Evolutionary conservation across 2,797 vertebrate genomes (phyloP), one percentile per base, ranked within the genome.

Genomic region (Lagodon rhomboides): DNA sequence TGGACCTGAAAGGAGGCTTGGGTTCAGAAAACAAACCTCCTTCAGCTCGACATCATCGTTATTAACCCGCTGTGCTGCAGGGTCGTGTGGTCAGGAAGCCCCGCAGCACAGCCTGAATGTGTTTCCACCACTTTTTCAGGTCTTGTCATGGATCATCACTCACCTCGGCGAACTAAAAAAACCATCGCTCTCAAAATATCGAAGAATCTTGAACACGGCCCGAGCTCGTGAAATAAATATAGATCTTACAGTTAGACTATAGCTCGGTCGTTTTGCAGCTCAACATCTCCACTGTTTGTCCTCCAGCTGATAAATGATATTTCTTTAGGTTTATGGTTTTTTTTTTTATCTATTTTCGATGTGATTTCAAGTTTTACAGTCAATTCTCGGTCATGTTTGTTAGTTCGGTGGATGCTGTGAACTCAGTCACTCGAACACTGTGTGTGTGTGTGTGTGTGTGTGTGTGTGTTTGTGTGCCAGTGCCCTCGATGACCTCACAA

Each of bases 21-120:
- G n/a, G 53, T 18, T 23, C 46, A 73, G 27, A 60, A 11, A 65
- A 44, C 51, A 60, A 41, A 53, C 13, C 13, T n/a, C 13, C 9
- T 30, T 20, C n/a, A 55, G 41, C 4, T 9, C 1, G 22, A 16
- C 23, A 20, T 27, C 30, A 54, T 74, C 16, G 59, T 22, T 51
- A 68, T 73, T 23, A 68, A 59, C 41, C 47, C n/a, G 60, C 65
- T 58, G 51, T 63, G 64, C 47, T 62, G 23, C 50, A 58, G 44
- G 58, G 10, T 50, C 49, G 55, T 61, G 15, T 50, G 54, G 54
- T 25, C 34, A 61, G 58, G 43, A 56, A n/a, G 67, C 43, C 16
- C 25, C 7, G 9, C 69, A 68, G 63, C 13, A 2, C 4, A 50
- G 15, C 16, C 22, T n/a, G 43, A 49, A 62, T 18, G 61, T 20